Evolutionary conservation across 2,113 vertebrate genomes (phyloP).

Genomic region (Anthoscopus minutus): DNA sequence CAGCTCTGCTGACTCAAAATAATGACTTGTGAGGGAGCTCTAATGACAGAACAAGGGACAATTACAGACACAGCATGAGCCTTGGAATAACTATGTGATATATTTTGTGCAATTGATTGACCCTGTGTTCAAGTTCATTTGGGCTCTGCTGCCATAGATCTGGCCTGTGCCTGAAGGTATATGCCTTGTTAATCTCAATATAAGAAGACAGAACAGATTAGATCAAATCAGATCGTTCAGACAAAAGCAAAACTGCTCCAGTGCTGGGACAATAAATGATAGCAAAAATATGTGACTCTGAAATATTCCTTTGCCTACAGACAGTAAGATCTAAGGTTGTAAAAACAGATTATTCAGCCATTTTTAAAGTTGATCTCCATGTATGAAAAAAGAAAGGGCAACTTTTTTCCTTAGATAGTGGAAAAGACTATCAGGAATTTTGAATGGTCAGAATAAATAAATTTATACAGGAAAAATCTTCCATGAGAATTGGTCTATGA

Average conservation of each 20-base stretch:
- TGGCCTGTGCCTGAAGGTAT: slow-evolving; percentile 59
- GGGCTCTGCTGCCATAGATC: slow-evolving; percentile 53
- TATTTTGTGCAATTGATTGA: slow-evolving; percentile 72
- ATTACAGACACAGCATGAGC: slow-evolving; percentile 71
- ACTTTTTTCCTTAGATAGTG: neutral
- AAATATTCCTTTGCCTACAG: slow-evolving; percentile 26
- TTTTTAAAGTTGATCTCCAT: neutral
- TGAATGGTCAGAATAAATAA: neutral
- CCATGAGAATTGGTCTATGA: neutral
- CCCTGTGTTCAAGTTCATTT: slow-evolving; percentile 72
- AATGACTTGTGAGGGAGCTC: slow-evolving; percentile 71
- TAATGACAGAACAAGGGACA: slow-evolving; percentile 78
- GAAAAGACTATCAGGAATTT: neutral
- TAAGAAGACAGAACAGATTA: slow-evolving; percentile 65
- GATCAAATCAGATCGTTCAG: slow-evolving; percentile 35
- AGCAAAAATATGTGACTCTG: neutral
- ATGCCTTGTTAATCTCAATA: slow-evolving; percentile 72
- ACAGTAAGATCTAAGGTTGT: neutral
- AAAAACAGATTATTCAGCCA: neutral
- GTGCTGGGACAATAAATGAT: neutral
- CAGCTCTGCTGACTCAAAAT: slow-evolving; percentile 74
- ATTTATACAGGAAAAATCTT: neutral
- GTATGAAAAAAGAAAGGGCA: neutral
- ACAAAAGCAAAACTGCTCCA: slow-evolving; percentile 33
- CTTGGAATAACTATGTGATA: slow-evolving; percentile 67